phyloP scores from a whole-genome alignment of 2,113 vertebrate species.

The Dicerorhinus sumatrensis region DNA sequence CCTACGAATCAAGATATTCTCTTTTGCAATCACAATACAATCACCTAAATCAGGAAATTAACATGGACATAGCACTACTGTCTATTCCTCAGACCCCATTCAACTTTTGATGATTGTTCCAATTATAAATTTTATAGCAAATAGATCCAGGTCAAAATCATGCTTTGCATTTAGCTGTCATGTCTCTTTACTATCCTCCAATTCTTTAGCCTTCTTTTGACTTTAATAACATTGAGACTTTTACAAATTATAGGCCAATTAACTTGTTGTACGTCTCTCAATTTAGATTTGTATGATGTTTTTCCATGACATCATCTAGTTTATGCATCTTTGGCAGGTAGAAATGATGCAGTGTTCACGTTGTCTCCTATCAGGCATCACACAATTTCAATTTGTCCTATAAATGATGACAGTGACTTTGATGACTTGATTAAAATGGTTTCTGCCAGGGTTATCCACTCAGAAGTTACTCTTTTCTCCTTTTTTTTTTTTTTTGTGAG shows the following conservation, averaged over 20 bases:
- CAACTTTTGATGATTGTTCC: not conserved
- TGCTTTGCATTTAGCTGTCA: not conserved
- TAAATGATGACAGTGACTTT: not conserved
- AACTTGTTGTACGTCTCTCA: not conserved
- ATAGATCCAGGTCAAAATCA: not conserved
- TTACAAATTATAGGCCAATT: not conserved
- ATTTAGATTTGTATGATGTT: not conserved
- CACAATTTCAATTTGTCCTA: not conserved
- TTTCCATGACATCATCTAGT: not conserved
- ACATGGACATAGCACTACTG: not conserved
- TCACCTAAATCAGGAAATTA: not conserved
- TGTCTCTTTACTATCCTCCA: not conserved
- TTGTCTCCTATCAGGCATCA: not conserved
- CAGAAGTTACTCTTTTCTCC: not conserved
- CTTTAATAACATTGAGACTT: not conserved
- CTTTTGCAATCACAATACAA: not conserved
- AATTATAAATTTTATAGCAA: not conserved
- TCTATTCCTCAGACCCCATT: not conserved
- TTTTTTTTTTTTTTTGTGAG: no score
- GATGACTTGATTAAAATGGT: not conserved
- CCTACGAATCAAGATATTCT: not conserved
- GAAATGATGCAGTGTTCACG: not conserved
- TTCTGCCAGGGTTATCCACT: not conserved
- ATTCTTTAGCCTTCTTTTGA: not conserved
- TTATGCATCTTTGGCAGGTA: not conserved